Evolutionary conservation across 92 coral and sea anemone species (phyloP), one percentile per base, ranked within the genome.

Genomic region (Metridium senile): DNA sequence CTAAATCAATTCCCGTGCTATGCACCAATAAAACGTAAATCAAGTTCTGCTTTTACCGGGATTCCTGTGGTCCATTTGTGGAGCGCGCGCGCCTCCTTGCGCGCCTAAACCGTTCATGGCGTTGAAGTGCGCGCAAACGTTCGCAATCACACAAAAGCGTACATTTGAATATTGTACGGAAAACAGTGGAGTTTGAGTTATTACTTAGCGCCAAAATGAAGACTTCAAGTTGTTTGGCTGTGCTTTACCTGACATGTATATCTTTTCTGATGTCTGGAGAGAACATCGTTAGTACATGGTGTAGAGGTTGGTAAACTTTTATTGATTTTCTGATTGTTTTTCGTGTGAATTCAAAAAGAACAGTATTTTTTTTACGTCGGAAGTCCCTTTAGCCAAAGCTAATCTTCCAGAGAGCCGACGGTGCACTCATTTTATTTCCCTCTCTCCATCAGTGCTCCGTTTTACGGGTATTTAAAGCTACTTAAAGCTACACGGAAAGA

Each of bases 241-340:
- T 63, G 1, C 23, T 63, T 7, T 63, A 63, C 16, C 28, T 63
- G 69, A 30, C 69, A 13, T 28, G 32, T 11, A 63, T 63, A 6
- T 28, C 69, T 28, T 1, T 63, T 13, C 1, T 63, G n/a, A 63
- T 63, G 69, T 63, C 43, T 63, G 69, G 43, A 31, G 45, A 63
- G 9, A 63, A 63, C 21, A 7, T 16, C 22, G 21, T 63, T 30
- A 63, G 69, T 31, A 30, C 39, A 23, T 0, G 65, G 2, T 59
- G 65, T 28, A 59, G 26, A 59, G 65, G 65, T 59, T 54, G 4
- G 61, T 54, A 2, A 10, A 54, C 25, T 39, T 39, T 39, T 39
- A 13, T 39, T 6, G 13, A 39, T 39, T 4, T 39, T 39, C 13
- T 39, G 6, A 13, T 39, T 39, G 49, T 39, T 39, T 6, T 39